Percentiles rank a stretch among this genome's conserved stretches.
These are phyloP conservation scores for Helleia helle DNA, from an alignment of 2,888 invertebrate genomes.

Conservation along the genomic window DNA sequence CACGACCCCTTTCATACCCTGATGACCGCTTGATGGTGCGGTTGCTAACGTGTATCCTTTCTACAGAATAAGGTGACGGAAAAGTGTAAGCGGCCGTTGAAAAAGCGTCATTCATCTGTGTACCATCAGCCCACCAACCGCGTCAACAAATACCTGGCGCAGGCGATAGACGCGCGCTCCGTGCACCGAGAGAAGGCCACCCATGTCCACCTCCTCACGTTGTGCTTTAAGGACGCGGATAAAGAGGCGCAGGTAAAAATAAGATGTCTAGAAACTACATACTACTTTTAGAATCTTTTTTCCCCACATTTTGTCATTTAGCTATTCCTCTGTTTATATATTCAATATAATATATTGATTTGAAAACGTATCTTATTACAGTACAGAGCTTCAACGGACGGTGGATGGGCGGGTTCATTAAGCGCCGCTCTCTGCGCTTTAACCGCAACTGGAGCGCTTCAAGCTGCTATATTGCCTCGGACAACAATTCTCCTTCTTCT, in stretches of 20 bases:
- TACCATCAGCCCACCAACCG: conserved; percentile 93
- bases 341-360: neutral
- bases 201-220: conserved; percentile 88
- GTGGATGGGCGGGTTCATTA: conserved; percentile 88
- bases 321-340: no score
- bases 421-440: conserved; percentile 84
- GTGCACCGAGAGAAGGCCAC: conserved; percentile 92
- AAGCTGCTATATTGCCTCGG: conserved; percentile 85
- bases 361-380: conserved; percentile 39
- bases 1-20: conserved; percentile 10
- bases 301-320: no score
- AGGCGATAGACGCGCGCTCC: conserved; percentile 92
- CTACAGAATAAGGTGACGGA: conserved; percentile 89
- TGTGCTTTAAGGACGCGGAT: conserved; percentile 88
- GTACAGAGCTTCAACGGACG: conserved; percentile 90
- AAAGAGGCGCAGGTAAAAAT: conserved; percentile 84
- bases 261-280: no score
- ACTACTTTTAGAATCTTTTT: no score
- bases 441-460: conserved; percentile 84
- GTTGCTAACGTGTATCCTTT: conserved; percentile 26
- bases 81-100: conserved; percentile 89
- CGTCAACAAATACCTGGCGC: conserved; percentile 92
- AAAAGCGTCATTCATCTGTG: conserved; percentile 89
- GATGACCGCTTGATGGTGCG: conserved; percentile 24
- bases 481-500: conserved; percentile 88